These are phyloP conservation scores for Pelusios castaneus DNA, from an alignment of 2,113 vertebrate species.

Conservation along the genomic window DNA sequence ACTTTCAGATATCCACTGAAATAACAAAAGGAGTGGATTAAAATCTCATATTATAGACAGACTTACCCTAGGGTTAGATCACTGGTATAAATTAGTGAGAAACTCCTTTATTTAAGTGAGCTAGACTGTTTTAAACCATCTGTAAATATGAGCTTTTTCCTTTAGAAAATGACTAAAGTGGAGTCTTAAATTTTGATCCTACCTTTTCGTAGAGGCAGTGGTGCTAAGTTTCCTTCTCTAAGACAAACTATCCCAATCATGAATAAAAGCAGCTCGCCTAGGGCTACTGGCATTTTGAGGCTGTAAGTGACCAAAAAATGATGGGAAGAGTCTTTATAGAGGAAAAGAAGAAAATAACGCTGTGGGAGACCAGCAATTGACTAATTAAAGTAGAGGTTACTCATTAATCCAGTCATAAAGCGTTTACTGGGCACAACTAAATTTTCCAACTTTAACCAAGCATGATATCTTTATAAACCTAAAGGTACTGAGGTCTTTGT, in stretches of 20 bases:
- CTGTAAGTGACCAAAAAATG: neutral
- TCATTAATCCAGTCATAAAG: slow-evolving; percentile 72
- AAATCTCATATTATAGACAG: neutral
- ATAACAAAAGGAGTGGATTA: neutral
- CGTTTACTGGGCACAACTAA: slow-evolving; percentile 14
- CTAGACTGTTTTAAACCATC: neutral
- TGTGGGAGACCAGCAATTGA: slow-evolving; percentile 22
- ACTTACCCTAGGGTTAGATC: neutral
- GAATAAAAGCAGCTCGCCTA: slow-evolving; percentile 48
- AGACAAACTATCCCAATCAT: slow-evolving; percentile 65
- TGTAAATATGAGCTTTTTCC: neutral
- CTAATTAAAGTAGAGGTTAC: slow-evolving; percentile 65
- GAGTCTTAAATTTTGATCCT: slow-evolving; percentile 29
- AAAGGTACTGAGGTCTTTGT: neutral
- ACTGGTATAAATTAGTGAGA: neutral
- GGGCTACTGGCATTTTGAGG: slow-evolving; percentile 62
- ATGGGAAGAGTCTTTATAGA: slow-evolving; percentile 47
- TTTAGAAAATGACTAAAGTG: neutral
- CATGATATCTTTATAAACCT: neutral
- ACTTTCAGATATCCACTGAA: neutral
- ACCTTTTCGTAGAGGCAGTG: slow-evolving; percentile 59
- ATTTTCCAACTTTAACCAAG: slow-evolving; percentile 17
- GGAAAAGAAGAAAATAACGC: neutral
- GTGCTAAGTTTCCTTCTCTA: slow-evolving; percentile 20
- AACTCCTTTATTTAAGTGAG: neutral